Percentiles rank a stretch among this genome's conserved stretches.
Conservation (phyloP, 2,888 invertebrate genomes). For the Andricus quercusramuli region DNA sequence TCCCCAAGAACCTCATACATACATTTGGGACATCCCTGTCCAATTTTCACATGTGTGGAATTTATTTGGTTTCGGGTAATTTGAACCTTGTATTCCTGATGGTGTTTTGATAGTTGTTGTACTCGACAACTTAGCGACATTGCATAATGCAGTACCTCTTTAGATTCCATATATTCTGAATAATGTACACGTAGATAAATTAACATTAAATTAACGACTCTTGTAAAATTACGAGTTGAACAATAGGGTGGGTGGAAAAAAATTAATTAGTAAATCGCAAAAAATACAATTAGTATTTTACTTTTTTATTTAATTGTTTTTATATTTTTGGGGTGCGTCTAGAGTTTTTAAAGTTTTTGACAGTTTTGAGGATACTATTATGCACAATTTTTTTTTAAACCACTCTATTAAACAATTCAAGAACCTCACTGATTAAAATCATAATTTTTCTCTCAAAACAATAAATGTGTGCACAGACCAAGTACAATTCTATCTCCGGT, state of each 20-base stretch:
- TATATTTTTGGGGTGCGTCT: too few relatives aligned
- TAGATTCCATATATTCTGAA: too few relatives aligned
- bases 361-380: too few relatives aligned
- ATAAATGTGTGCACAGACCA: background rate
- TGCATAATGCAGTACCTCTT: background rate
- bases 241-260: too few relatives aligned
- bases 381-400: too few relatives aligned
- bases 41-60: background rate
- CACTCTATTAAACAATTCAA: background rate
- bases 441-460: background rate
- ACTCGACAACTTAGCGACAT: background rate
- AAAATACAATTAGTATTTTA: too few relatives aligned
- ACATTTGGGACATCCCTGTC: background rate
- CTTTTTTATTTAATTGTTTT: too few relatives aligned
- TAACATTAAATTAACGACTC: too few relatives aligned
- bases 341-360: too few relatives aligned
- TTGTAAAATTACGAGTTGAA: too few relatives aligned
- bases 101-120: slow-evolving; percentile 3
- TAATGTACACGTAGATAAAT: background rate
- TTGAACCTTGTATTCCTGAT: background rate
- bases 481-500: background rate
- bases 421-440: background rate
- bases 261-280: too few relatives aligned
- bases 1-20: slow-evolving; percentile 21
- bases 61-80: slow-evolving; percentile 1